Base-by-base conservation (phyloP, 2,888 invertebrate genomes). In the Athalia rosae region DNA sequence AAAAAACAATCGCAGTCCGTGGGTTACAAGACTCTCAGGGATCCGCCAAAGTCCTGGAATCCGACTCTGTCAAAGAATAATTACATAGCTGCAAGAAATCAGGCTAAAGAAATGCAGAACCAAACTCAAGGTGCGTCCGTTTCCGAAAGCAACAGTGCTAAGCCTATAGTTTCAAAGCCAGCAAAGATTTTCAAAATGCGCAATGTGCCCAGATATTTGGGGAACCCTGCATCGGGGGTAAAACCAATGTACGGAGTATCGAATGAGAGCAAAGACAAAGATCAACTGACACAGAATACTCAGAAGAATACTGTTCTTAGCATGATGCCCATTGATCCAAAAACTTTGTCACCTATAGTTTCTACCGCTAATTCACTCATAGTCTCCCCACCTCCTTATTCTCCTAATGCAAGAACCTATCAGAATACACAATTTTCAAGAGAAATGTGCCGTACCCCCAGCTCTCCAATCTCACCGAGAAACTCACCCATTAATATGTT, bases 1-100 rank as follows among this genome's bases (percentile, higher is more conserved):
- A 78, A 79, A 59, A 77, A 79, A 80, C 87, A 88, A 43, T 83
- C 84, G 3, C 86, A 90, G 41, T 88, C 91, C 1, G 87, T 91
- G 6, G 92, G 92, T 0, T 93, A 93, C 82, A 93, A 93, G 83
- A 93, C 93, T 0, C 86, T 93, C 8, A 90, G 92, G 28, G 91
- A 92, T 82, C 92, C 93, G 0, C 92, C 93, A 0, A 93, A 92
- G 84, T 91, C 91, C 13, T 93, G 93, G 93, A 93, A 93, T 85
- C 93, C 93, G 3, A 92, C 92, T 62, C 89, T 93, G 56, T 91
- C 92, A 2, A 90, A 92, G 79, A 91, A 91, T 73, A 90, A 91
- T 82, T 86, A 87, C 50, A 84, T 89, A 0, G 89, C 89, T 0
- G 83, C 85, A 11, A 89, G 89, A 56, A 90, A 89, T 83, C 90